These are phyloP conservation scores for Podarcis raffonei DNA, from an alignment of 2,113 vertebrate species.

Conservation along the genomic window DNA sequence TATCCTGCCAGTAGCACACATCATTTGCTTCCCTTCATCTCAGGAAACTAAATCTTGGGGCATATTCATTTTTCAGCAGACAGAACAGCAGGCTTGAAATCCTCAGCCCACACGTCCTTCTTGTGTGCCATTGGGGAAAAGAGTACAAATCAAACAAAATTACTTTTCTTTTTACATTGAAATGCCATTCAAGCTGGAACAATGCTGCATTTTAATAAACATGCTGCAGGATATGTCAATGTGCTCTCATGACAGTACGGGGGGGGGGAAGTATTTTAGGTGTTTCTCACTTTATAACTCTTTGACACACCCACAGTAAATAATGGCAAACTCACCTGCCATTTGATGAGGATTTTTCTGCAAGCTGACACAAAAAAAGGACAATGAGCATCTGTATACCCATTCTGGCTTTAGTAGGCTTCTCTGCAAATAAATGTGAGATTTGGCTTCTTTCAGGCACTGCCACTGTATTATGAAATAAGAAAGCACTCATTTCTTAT, in stretches of 20 bases:
- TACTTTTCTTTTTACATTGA: conserved; percentile 48
- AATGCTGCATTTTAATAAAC: conserved; percentile 62
- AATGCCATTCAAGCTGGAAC: conserved; percentile 43
- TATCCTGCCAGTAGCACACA: background rate
- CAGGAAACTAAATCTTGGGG: conserved; percentile 51
- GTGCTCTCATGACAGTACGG: conserved; percentile 55
- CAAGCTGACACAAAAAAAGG: background rate
- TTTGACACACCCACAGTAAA: conserved; percentile 45
- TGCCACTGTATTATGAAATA: background rate
- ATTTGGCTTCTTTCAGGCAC: background rate
- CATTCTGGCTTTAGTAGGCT: background rate
- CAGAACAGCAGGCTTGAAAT: conserved; percentile 36
- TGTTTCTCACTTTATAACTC: conserved; percentile 31
- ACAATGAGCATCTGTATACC: background rate
- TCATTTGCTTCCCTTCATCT: conserved; percentile 18
- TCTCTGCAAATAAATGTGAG: background rate
- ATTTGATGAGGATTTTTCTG: background rate
- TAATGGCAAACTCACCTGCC: conserved; percentile 20
- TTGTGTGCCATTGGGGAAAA: background rate
- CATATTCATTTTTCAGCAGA: conserved; percentile 47
- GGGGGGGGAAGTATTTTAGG: conserved; percentile 40
- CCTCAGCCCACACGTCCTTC: conserved; percentile 18
- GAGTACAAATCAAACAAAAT: conserved; percentile 64
- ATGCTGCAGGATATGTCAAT: conserved; percentile 30
- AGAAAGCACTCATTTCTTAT: background rate